Evolutionary conservation across 2,888 invertebrate species (phyloP).

Genomic region (Notodonta ziczac): DNA sequence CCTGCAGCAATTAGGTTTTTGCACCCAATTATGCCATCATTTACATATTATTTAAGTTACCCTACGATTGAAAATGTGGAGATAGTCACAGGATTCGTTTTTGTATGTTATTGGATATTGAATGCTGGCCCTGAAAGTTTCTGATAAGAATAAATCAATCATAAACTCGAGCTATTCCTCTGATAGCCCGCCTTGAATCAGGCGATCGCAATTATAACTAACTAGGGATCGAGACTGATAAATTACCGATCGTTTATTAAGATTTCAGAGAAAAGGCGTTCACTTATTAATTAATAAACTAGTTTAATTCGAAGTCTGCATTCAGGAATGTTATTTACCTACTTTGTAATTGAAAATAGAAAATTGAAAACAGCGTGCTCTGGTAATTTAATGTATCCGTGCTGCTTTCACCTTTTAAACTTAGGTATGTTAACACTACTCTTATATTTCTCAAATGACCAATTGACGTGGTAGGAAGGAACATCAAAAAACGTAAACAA

Average conservation of each 20-base stretch:
- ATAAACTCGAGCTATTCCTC: not conserved
- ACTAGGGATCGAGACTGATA: not conserved
- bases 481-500: not conserved
- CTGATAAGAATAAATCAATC: not conserved
- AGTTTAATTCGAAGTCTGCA: not conserved
- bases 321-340: not conserved
- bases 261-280: conserved; percentile 2
- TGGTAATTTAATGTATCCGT: too few relatives aligned
- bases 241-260: not conserved
- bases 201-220: conserved; percentile 6
- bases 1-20: too few relatives aligned
- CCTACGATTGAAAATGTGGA: too few relatives aligned
- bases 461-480: not conserved
- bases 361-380: too few relatives aligned
- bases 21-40: too few relatives aligned
- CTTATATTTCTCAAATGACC: not conserved
- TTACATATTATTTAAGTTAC: too few relatives aligned
- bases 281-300: not conserved
- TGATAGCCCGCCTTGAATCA: not conserved
- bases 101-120: not conserved
- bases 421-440: not conserved
- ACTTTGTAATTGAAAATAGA: too few relatives aligned
- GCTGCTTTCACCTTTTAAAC: too few relatives aligned
- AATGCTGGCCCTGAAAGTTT: not conserved
- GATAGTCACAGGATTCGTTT: too few relatives aligned